These are phyloP conservation scores for Loriculus beryllinus DNA, from an alignment of 2,797 vertebrate species.

Conservation along the genomic window DNA sequence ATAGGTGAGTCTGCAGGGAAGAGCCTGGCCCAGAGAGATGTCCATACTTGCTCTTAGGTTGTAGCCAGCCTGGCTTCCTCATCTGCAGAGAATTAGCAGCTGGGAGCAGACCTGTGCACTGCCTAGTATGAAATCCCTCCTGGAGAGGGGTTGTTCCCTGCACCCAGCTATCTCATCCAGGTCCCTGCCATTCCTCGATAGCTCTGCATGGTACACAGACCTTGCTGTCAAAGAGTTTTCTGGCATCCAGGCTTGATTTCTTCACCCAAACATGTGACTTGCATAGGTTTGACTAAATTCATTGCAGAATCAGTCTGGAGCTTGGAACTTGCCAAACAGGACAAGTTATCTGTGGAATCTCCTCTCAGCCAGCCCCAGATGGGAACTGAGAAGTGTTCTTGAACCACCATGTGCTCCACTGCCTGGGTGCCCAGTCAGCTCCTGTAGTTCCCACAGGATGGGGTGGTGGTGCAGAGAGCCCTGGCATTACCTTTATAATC, in stretches of 20 bases:
- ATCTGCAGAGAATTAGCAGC: neutral
- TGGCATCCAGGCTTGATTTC: constrained; percentile 24
- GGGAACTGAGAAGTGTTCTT: neutral
- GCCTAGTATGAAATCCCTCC: neutral
- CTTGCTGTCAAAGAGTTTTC: neutral
- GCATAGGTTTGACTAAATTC: constrained; percentile 30
- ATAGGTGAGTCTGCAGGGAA: constrained; percentile 76
- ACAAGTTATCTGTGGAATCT: constrained; percentile 30
- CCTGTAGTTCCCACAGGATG: neutral
- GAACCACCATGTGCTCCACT: neutral
- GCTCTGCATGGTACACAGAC: neutral
- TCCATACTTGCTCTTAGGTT: neutral
- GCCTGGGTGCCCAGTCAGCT: neutral
- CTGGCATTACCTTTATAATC: neutral
- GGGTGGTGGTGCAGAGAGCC: neutral
- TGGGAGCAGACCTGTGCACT: neutral
- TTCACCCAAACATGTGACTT: neutral
- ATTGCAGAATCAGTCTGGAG: constrained; percentile 37
- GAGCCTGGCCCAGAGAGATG: neutral
- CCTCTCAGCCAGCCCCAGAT: neutral
- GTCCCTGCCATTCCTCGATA: neutral
- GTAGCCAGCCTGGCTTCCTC: neutral
- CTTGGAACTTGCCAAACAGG: constrained; percentile 34
- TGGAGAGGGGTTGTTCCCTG: neutral
- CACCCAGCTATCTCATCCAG: neutral